Evolutionary conservation across 2,797 vertebrate species (phyloP), one percentile per base, ranked within the genome.

Genomic region (Oryzias sinensis): DNA sequence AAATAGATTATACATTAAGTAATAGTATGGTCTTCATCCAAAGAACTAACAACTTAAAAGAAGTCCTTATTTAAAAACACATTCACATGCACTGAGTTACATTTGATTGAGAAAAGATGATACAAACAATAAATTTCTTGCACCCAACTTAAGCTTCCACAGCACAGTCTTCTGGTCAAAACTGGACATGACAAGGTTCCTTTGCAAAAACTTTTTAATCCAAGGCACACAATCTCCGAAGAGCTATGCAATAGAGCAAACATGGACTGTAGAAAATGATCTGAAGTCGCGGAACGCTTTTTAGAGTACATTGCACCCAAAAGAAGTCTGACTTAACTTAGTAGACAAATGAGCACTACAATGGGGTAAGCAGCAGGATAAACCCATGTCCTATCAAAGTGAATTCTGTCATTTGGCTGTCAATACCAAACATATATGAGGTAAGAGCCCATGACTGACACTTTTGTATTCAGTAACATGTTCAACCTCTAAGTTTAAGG

Each of bases 171-270:
- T 47, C 59, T 81, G 83, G 76, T 54, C 24, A 14, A 37, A 58
- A 47, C 7, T 1, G 1, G 22, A 72, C 27, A 54, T 48, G 49
- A 20, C 43, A 14, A 0, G 1, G 16, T 18, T 49, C 56, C 1
- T 1, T 75, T 71, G 66, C 50, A 83, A 81, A 84, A 62, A 54
- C 41, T 5, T 65, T 88, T 88, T 82, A 86, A 78, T 87, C 22
- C 52, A 87, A 88, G 86, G 85, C 87, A 90, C 87, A 72, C 57
- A 11, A 67, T 59, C 49, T 86, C 79, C 57, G 72, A 60, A 37
- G 49, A 67, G 65, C 48, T 14, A 72, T 42, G 33, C 8, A 33
- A 37, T 71, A 54, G n/a, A 1, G 47, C 51, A 61, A 49, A 70
- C 42, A 49, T 20, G 41, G 48, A 73, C 49, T 50, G 53, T 66